Conservation (phyloP, 1,140 invertebrate species). For the Dreissena polymorpha region DNA sequence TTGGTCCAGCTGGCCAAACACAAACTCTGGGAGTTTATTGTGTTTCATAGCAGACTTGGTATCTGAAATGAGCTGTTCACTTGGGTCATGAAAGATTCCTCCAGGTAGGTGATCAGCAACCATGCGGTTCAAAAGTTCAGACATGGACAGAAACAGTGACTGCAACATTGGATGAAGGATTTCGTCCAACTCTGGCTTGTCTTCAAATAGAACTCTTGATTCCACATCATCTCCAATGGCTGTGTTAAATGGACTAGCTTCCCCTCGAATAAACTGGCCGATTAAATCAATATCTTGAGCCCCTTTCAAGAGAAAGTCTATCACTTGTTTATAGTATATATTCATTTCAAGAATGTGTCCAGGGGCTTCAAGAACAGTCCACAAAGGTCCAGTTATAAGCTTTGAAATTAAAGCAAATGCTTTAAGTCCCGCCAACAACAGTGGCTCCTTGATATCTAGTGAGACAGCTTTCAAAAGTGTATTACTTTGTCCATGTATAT, state of each 20-base stretch:
- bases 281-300: not conserved
- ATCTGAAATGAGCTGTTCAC: constrained; percentile 4
- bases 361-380: constrained; percentile 45
- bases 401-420: constrained; percentile 53
- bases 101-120: constrained; percentile 28
- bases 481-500: constrained; percentile 12
- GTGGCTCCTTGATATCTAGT: constrained; percentile 45
- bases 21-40: constrained; percentile 52
- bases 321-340: constrained; percentile 11
- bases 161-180: constrained; percentile 27
- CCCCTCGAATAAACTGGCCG: constrained; percentile 31
- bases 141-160: constrained; percentile 34
- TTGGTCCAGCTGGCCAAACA: constrained; percentile 49
- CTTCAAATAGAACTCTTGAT: not conserved
- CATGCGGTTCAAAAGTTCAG: constrained; percentile 17
- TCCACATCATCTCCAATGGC: constrained; percentile 24
- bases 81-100: constrained; percentile 28
- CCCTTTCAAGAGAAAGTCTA: constrained; percentile 18
- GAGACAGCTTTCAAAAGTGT: constrained; percentile 26
- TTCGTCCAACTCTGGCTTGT: constrained; percentile 28
- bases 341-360: constrained; percentile 41
- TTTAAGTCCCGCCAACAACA: constrained; percentile 52
- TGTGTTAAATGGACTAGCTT: constrained; percentile 32
- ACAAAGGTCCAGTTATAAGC: constrained; percentile 52
- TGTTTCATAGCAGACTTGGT: constrained; percentile 45